phyloP scores from a whole-genome alignment of 2,113 vertebrate genomes.

The Sterrhoptilus dennistouni region DNA sequence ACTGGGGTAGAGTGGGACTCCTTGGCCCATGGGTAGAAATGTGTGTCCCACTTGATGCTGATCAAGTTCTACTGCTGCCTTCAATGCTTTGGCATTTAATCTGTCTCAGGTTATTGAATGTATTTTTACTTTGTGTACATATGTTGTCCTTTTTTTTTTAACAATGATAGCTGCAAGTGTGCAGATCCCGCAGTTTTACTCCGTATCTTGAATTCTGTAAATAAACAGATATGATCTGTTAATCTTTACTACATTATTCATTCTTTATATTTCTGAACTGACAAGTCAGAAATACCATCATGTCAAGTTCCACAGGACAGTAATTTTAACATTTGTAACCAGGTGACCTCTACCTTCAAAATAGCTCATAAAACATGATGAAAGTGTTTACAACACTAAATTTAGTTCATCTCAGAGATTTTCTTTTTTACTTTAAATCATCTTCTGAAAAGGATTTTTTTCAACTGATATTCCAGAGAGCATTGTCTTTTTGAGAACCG shows the following conservation, averaged over 20 bases:
- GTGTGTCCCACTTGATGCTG: rapidly evolving
- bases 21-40: background rate
- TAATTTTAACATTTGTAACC: background rate
- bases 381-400: background rate
- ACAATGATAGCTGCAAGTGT: background rate
- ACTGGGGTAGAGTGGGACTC: background rate
- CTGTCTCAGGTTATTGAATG: background rate
- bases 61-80: background rate
- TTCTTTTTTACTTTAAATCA: background rate
- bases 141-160: background rate
- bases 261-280: background rate
- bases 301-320: background rate
- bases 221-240: background rate
- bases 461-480: background rate
- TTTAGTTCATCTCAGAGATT: background rate
- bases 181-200: background rate
- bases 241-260: background rate
- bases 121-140: background rate
- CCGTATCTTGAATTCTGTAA: background rate
- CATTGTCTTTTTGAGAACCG: background rate
- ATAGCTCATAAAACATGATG: background rate
- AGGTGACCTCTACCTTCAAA: background rate
- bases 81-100: background rate
- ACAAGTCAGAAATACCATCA: background rate
- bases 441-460: background rate